A percentile compares a stretch with the other conserved stretches of the same genome.
Conservation (phyloP, 1,140 invertebrate species). For the Papilio polytes region DNA sequence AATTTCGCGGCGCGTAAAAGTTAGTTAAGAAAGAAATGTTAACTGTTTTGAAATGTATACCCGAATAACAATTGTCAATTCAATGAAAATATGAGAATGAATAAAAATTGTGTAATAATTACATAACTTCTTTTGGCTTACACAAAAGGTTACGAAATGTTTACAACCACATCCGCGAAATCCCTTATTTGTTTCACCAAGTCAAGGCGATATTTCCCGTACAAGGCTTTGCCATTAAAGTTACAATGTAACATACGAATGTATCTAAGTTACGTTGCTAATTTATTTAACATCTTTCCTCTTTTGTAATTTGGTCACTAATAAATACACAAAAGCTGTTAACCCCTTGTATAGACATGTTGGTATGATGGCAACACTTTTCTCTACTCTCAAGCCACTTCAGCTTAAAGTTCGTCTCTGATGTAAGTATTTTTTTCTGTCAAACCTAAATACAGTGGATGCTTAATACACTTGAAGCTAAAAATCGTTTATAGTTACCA, state of each 20-base stretch:
- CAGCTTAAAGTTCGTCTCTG: too few relatives aligned
- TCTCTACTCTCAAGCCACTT: too few relatives aligned
- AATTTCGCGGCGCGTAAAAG: too few relatives aligned
- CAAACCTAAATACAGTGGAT: too few relatives aligned
- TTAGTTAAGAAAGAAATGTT: too few relatives aligned
- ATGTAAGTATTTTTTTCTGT: too few relatives aligned
- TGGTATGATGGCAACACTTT: too few relatives aligned
- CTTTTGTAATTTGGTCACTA: background rate
- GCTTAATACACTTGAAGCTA: too few relatives aligned
- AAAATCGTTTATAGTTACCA: too few relatives aligned
- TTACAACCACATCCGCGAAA: background rate
- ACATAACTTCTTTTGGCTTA: background rate
- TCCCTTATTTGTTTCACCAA: conserved; percentile 7
- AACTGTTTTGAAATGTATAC: too few relatives aligned
- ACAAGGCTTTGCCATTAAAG: conserved; percentile 4
- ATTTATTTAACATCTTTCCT: background rate
- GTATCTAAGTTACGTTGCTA: background rate
- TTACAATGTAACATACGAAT: background rate
- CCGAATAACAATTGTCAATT: background rate
- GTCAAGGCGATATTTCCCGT: conserved; percentile 7
- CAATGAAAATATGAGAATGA: background rate
- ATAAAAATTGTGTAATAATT: background rate
- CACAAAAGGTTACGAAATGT: background rate
- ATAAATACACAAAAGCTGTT: too few relatives aligned
- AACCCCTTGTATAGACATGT: too few relatives aligned